Evolutionary conservation across 2,113 vertebrate species (phyloP).

Genomic region (Octodon degus): DNA sequence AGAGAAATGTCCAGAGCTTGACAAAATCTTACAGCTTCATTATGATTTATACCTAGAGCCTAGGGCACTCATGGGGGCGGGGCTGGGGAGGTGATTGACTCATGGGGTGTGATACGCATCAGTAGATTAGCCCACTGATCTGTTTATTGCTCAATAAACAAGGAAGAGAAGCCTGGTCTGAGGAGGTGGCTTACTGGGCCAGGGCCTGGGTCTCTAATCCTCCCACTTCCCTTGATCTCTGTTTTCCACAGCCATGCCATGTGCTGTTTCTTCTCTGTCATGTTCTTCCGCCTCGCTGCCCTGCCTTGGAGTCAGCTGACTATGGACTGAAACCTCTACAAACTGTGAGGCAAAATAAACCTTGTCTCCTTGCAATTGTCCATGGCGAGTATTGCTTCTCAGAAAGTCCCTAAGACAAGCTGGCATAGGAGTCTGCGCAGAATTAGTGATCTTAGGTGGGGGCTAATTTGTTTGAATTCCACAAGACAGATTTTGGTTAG

Average conservation of each 20-base stretch:
- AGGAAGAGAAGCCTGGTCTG: neutral
- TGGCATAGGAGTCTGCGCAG: neutral
- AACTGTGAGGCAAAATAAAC: neutral
- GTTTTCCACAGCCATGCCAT: neutral
- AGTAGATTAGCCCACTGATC: neutral
- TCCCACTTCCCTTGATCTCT: neutral
- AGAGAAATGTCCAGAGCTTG: neutral
- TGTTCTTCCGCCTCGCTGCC: neutral
- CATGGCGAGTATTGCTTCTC: neutral
- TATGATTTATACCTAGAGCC: neutral
- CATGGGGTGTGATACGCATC: too few relatives aligned
- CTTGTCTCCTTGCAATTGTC: neutral
- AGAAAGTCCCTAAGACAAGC: neutral
- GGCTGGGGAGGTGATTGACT: neutral
- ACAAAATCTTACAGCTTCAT: neutral
- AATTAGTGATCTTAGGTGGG: neutral
- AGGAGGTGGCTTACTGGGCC: neutral
- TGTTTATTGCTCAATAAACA: neutral
- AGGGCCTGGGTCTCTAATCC: neutral
- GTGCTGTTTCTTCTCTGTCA: neutral
- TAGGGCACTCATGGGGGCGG: neutral
- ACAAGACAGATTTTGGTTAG: neutral
- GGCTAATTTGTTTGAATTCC: neutral
- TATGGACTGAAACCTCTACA: neutral
- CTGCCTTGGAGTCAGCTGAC: neutral